Percentiles rank a stretch among this genome's conserved stretches.
Evolutionary conservation across 2,113 vertebrate species (phyloP).

Genomic region (Micromys minutus): DNA sequence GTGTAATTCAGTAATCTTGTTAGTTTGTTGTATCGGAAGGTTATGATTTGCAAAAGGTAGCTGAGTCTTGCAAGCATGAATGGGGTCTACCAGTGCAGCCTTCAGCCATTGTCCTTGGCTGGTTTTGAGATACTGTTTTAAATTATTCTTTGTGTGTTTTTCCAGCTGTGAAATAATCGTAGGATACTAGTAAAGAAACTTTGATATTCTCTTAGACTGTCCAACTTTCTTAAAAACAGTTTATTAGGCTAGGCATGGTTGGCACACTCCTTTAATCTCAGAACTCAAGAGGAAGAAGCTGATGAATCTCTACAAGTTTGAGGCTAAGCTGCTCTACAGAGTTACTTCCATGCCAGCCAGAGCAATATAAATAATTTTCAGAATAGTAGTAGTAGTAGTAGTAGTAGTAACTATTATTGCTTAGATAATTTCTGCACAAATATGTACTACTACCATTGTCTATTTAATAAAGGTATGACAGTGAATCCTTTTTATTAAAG

Average conservation of each 20-base stretch:
- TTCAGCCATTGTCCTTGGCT: background rate
- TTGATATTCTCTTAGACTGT: background rate
- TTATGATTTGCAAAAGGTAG: background rate
- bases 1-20: background rate
- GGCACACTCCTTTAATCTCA: background rate
- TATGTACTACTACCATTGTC: background rate
- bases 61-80: background rate
- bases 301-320: background rate
- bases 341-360: background rate
- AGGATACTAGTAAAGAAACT: background rate
- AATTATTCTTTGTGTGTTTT: background rate
- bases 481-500: background rate
- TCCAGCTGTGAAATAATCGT: background rate
- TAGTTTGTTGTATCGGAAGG: background rate
- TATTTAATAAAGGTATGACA: background rate
- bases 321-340: background rate
- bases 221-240: background rate
- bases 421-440: slow-evolving; percentile 11
- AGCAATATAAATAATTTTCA: too few species aligned
- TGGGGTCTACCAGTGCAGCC: background rate
- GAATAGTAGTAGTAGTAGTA: background rate
- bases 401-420: background rate
- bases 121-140: background rate
- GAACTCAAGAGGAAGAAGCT: background rate
- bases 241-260: too few species aligned